phyloP scores from a whole-genome alignment of 37 sponge, comb jelly and placozoan species.

The Spongilla lacustris region DNA sequence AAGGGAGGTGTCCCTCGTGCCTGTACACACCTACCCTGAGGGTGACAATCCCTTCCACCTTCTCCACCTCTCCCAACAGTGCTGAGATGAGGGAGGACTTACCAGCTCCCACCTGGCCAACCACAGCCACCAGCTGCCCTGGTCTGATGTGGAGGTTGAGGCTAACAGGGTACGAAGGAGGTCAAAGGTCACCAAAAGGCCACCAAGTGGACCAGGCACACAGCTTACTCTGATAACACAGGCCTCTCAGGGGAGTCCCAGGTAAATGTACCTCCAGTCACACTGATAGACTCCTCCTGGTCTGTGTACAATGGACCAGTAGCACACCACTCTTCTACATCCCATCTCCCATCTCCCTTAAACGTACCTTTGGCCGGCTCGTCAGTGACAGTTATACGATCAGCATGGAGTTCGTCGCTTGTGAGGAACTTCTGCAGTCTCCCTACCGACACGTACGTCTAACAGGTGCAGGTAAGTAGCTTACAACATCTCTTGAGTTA shows the following conservation, averaged over 20 bases:
- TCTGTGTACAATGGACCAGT: not conserved
- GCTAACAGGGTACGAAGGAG: slow-evolving; percentile 2
- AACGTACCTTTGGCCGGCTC: slow-evolving; percentile 5
- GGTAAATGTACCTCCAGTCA: slow-evolving; percentile 44
- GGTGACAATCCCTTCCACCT: slow-evolving; percentile 54
- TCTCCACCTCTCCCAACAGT: slow-evolving; percentile 89
- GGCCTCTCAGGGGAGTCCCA: slow-evolving; percentile 49
- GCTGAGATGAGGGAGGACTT: slow-evolving; percentile 84
- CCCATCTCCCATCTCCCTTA: not conserved
- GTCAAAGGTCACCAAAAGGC: not conserved
- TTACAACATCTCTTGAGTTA: no score
- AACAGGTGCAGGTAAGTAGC: not conserved
- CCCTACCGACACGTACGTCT: slow-evolving; percentile 76
- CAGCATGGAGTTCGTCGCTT: slow-evolving; percentile 67
- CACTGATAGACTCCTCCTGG: slow-evolving; percentile 32
- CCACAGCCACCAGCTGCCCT: slow-evolving; percentile 77
- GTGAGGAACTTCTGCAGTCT: slow-evolving; percentile 70
- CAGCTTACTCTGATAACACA: slow-evolving; percentile 26
- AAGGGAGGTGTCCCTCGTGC: not conserved
- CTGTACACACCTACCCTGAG: slow-evolving; percentile 35
- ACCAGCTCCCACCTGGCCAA: slow-evolving; percentile 91
- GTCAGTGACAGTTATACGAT: slow-evolving; percentile 34
- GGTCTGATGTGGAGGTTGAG: slow-evolving; percentile 69
- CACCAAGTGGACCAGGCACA: not conserved
- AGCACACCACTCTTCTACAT: not conserved